Conservation (phyloP, 1,140 invertebrate genomes). For the Caenorhabditis briggsae region DNA sequence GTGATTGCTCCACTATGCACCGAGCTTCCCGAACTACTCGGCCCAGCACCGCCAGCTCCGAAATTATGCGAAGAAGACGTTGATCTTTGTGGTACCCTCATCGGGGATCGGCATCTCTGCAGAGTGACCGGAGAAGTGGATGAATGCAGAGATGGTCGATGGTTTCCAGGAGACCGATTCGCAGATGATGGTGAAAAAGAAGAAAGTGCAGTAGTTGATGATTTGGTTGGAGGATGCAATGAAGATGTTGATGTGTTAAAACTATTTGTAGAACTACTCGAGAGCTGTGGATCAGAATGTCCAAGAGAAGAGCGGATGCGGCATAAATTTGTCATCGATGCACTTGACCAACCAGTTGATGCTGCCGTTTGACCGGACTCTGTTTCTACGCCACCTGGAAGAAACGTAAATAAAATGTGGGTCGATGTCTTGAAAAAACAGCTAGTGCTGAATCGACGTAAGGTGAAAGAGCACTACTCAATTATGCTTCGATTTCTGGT, state of each 20-base stretch:
- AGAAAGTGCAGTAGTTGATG: slow-evolving; percentile 46
- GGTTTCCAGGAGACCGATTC: background rate
- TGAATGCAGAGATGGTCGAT: slow-evolving; percentile 24
- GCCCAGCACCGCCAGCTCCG: background rate
- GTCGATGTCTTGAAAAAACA: background rate
- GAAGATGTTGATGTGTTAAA: slow-evolving; percentile 49
- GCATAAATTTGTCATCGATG: slow-evolving; percentile 64
- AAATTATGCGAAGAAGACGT: slow-evolving; percentile 40
- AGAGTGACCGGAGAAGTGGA: slow-evolving; percentile 24
- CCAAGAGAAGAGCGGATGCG: slow-evolving; percentile 72
- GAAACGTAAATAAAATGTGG: background rate
- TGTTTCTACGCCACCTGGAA: slow-evolving; percentile 9
- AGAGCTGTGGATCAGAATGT: slow-evolving; percentile 77
- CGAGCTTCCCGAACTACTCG: slow-evolving; percentile 23
- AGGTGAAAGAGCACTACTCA: background rate
- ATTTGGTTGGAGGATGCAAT: slow-evolving; percentile 22
- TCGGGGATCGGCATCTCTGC: slow-evolving; percentile 29
- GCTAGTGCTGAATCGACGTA: background rate
- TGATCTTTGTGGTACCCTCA: slow-evolving; percentile 28
- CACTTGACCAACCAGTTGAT: slow-evolving; percentile 42
- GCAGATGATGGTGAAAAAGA: slow-evolving; percentile 28
- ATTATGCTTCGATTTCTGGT: background rate
- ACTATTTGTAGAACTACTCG: slow-evolving; percentile 63
- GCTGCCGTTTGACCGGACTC: slow-evolving; percentile 17
- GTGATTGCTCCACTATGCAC: slow-evolving; percentile 39